phyloP scores from a whole-genome alignment of 2,797 vertebrate species.

The Crenuchus spilurus region DNA sequence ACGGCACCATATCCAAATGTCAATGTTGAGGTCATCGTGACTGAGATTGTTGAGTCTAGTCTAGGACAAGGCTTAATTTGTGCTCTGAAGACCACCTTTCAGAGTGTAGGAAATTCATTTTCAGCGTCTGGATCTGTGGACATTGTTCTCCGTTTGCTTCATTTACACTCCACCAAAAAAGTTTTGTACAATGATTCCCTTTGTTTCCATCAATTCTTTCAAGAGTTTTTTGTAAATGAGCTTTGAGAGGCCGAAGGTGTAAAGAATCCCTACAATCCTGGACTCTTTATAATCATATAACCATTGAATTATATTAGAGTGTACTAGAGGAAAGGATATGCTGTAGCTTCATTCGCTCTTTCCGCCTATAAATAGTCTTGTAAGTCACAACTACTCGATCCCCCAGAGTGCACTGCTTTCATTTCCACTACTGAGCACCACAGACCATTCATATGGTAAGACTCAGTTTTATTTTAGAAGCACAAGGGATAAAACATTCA shows the following conservation, averaged over 20 bases:
- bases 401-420: constrained; percentile 28
- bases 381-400: constrained; percentile 22
- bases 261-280: too few relatives aligned
- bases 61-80: neutral
- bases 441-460: constrained; percentile 50
- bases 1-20: neutral
- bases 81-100: neutral
- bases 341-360: too few relatives aligned
- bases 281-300: too few relatives aligned
- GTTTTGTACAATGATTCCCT: too few relatives aligned
- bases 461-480: constrained; percentile 49
- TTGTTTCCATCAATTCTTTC: too few relatives aligned
- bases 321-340: too few relatives aligned
- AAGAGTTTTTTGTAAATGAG: too few relatives aligned
- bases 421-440: constrained; percentile 10
- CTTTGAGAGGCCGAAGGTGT: too few relatives aligned
- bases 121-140: neutral
- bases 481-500: constrained; percentile 54
- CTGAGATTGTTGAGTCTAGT: constrained; percentile 5
- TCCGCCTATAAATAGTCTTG: too few relatives aligned
- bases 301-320: too few relatives aligned
- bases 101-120: neutral
- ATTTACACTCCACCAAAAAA: constrained; percentile 14
- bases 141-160: neutral
- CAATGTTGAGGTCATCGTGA: neutral